Evolutionary conservation across 2,888 invertebrate species (phyloP).

Genomic region (Hermaeophaga mercurialis): DNA sequence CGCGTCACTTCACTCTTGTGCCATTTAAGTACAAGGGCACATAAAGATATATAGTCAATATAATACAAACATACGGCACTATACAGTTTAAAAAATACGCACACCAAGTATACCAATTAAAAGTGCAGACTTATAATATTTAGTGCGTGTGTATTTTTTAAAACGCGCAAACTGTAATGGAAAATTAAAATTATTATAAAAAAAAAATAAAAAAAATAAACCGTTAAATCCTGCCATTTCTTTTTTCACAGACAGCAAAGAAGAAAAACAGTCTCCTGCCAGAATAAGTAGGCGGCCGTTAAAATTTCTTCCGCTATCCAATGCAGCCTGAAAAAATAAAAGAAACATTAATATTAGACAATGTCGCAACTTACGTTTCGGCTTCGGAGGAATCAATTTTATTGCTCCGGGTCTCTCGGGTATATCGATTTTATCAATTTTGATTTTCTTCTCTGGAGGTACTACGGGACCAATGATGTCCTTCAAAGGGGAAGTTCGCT

Average conservation of each 20-base stretch:
- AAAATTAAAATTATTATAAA: conserved; percentile 30
- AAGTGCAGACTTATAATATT: too few relatives aligned
- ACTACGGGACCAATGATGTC: conserved; percentile 47
- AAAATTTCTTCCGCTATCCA: conserved; percentile 39
- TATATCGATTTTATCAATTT: conserved; percentile 60
- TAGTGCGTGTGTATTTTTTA: conserved; percentile 24
- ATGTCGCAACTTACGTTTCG: conserved; percentile 80
- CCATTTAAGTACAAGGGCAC: conserved; percentile 22
- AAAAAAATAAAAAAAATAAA: conserved; percentile 33
- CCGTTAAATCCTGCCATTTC: conserved; percentile 37
- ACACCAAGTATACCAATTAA: neutral
- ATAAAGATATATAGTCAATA: conserved; percentile 18
- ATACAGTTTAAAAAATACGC: conserved; percentile 5
- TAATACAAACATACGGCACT: conserved; percentile 23
- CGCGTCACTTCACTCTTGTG: conserved; percentile 20
- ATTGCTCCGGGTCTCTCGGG: conserved; percentile 80
- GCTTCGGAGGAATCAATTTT: conserved; percentile 86
- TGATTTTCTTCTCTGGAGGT: conserved; percentile 79
- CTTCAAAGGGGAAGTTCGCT: conserved; percentile 55
- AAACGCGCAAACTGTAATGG: conserved; percentile 32
- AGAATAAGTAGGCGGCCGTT: conserved; percentile 33
- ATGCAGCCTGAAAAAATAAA: conserved; percentile 47
- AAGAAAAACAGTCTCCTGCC: conserved; percentile 41
- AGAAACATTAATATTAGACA: conserved; percentile 40
- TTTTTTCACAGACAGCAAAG: conserved; percentile 36